Evolutionary conservation across 1,140 invertebrate species (phyloP), one percentile per base, ranked within the genome.

Genomic region (Drosophila ambigua): DNA sequence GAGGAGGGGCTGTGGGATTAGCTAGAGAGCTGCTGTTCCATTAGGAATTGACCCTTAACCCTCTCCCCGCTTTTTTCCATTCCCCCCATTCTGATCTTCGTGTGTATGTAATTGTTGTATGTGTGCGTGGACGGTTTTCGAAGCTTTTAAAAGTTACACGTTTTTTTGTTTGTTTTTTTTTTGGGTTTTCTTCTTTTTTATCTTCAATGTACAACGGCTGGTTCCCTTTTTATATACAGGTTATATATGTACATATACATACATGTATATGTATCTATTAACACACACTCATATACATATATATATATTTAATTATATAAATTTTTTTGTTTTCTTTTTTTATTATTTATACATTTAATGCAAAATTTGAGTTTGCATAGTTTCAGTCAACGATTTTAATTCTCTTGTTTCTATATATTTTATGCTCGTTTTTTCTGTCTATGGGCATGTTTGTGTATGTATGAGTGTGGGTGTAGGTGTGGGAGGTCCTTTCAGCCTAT

Each of bases 91-190:
- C 35, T 4, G 35, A 13, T 51, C 13, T 35, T 15, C 15, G 15
- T 35, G 41, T 61, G 23, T 53, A 11, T 9, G 48, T 67, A 31
- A 24, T n/a, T 46, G 39, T 61, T 71, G 54, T 61, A 45, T 71
- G 71, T 75, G 83, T 85, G 78, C 80, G 89, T 91, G 90, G 90
- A 91, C 90, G 90, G 90, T 91, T 76, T 72, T 87, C 84, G 74
- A 91, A 91, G 90, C 90, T 68, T 82, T 84, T 77, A 65, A 69
- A 72, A 80, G 79, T 62, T 73, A 85, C 81, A 74, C 66, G 69
- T 85, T 60, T 79, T 72, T 74, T 67, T 72, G 45, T 67, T 68
- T 55, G 54, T 69, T 61, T 23, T 62, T 79, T 81, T 61, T 79
- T 72, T 72, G 61, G 62, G 81, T 78, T 58, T 61, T 45, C 53